Evolutionary conservation across 2,888 invertebrate species (phyloP).

Genomic region (Ochropleura leucogaster): DNA sequence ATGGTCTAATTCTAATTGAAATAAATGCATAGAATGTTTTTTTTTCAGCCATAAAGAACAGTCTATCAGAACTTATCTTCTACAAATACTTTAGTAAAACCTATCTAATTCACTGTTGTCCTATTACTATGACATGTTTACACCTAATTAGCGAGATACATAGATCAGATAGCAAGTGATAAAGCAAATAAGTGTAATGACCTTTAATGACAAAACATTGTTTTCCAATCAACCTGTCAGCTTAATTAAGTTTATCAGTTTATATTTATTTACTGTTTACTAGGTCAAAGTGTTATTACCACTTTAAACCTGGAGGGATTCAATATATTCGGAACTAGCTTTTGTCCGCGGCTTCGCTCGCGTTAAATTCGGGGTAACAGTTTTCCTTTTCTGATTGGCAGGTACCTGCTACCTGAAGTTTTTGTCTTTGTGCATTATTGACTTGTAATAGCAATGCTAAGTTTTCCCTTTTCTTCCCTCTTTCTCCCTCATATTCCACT

Average conservation of each 20-base stretch:
- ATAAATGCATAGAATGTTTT: too few relatives aligned
- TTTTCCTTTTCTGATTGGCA: too few relatives aligned
- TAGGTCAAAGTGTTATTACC: constrained; percentile 29
- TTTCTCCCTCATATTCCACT: too few relatives aligned
- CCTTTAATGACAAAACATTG: constrained; percentile 54
- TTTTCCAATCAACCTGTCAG: constrained; percentile 46
- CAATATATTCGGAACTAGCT: neutral
- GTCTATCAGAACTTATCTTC: neutral
- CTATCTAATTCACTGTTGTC: neutral
- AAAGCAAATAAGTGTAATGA: constrained; percentile 61
- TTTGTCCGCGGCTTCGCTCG: too few relatives aligned
- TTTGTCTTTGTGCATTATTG: too few relatives aligned
- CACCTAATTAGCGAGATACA: constrained; percentile 19
- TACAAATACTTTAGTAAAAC: neutral
- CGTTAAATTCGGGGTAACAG: too few relatives aligned
- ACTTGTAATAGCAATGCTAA: too few relatives aligned
- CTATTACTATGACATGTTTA: constrained; percentile 15
- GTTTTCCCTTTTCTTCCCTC: too few relatives aligned
- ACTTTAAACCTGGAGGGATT: neutral
- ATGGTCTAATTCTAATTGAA: too few relatives aligned
- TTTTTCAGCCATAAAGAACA: neutral
- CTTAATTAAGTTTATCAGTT: constrained; percentile 37
- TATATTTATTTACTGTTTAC: constrained; percentile 34
- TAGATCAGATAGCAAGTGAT: constrained; percentile 47
- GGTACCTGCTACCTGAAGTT: too few relatives aligned